Base-by-base conservation (phyloP, 2,113 vertebrate genomes). In the Pseudorhombus dupliciocellatus region DNA sequence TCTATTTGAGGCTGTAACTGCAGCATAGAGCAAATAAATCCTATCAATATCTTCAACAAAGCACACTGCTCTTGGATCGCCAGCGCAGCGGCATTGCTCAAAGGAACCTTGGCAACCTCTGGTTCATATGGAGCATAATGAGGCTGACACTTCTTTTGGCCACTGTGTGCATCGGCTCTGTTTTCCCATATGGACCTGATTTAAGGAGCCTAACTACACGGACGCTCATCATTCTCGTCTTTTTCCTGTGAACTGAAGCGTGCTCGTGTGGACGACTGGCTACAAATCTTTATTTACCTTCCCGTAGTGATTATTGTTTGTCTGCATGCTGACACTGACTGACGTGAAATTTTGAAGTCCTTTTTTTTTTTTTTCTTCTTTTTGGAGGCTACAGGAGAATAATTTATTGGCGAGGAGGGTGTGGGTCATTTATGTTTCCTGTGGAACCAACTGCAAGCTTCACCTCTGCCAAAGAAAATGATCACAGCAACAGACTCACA, bases 401-500 rank as follows among this genome's bases (percentile, higher is more conserved):
- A 57, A 77, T 78, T 63, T 64, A 81, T 60, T 52, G 58, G 24
- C 54, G 76, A 85, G 70, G 57, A 78, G 80, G 85, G 82, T 70
- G 85, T 83, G 79, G 80, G 55, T 75, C 79, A 55, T 67, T 67
- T 55, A 46, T 63, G 67, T 76, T 88, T 90, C 90, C 83, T 83
- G 75, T 88, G 79, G 77, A 87, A 77, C 64, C 16, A 46, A 74
- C 55, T 5, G 7, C 83, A 81, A 79, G 25, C 44, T 63, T 73
- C n/a, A 59, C 51, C 68, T 50, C 20, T 72, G 82, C 88, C 87
- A 88, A 87, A 87, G 75, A 67, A 90, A 87, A 87, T 71, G 25
- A 67, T 84, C 58, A 72, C 64, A 74, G 74, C 72, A 71, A 70
- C 62, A 55, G 57, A 70, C 30, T 77, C 70, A 59, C 42, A 15